phyloP scores from a whole-genome alignment of 1,140 invertebrate species.

The silkworm (Bombyx mori) region DNA sequence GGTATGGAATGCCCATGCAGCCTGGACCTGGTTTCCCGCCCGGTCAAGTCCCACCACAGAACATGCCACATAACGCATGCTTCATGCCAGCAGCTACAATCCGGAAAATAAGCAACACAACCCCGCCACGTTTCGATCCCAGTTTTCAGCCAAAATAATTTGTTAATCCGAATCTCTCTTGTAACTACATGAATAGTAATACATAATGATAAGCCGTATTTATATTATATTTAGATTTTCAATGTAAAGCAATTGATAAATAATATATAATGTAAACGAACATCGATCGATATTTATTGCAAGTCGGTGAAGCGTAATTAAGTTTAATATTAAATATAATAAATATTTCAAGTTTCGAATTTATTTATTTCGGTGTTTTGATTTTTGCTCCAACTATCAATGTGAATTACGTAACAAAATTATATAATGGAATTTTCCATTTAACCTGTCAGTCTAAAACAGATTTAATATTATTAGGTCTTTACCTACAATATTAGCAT shows the following conservation, averaged over 20 bases:
- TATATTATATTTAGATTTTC: neutral
- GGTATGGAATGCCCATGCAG: constrained; percentile 1
- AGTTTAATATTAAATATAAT: neutral
- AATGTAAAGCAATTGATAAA: neutral
- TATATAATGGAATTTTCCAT: too few species aligned
- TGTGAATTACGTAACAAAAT: too few species aligned
- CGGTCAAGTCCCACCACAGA: constrained; percentile 7
- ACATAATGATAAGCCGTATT: neutral
- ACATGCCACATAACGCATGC: constrained; percentile 11
- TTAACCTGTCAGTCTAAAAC: too few species aligned
- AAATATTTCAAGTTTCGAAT: neutral
- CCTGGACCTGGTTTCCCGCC: constrained; percentile 9
- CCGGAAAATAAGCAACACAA: constrained; percentile 26
- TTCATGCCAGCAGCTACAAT: constrained; percentile 29
- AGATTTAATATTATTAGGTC: too few species aligned
- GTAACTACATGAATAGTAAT: neutral
- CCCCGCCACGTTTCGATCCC: constrained; percentile 13
- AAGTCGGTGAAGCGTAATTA: neutral
- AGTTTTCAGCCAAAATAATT: constrained; percentile 2
- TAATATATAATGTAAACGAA: neutral
- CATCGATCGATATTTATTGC: too few species aligned
- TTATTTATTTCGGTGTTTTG: neutral
- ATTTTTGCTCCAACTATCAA: neutral
- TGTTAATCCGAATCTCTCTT: constrained; percentile 1
- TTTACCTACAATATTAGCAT: too few species aligned